Base-by-base conservation (phyloP, 64 coral and sea anemone genomes). In the Catalaphyllia jardinei region DNA sequence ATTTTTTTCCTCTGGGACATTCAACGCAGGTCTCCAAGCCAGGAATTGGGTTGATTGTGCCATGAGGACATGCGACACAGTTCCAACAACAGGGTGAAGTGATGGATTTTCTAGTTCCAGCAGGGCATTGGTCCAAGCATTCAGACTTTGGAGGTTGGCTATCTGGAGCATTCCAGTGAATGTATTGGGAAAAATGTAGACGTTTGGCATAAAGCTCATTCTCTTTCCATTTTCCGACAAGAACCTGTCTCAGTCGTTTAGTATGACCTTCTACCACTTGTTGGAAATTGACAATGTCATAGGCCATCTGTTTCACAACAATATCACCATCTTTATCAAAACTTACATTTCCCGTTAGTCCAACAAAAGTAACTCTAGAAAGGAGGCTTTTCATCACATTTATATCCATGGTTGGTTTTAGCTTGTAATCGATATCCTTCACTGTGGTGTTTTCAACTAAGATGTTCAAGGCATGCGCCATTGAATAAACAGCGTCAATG, bases 31-130 rank as follows among this genome's bases (percentile, higher is more conserved):
- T 92, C 76, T 30, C 79, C 0, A 82, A 89, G 4, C 87, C 87
- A 72, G 20, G 30, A 62, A 4, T 22, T 12, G 52, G 62, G 19
- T 78, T 92, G 38, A 95, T 38, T 28, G 72, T 8, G 29, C 78
- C 81, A 33, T 73, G 28, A 2, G 83, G 52, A 52, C 94, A 95
- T 4, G 10, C 14, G 18, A 74, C 76, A 71, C 94, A 95, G 29
- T 95, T 33, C 94, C 94, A 95, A 35, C 94, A 95, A 25, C 94
- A 95, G 4, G 52, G 62, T 17, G 52, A n/a, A 0, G 89, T 80
- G 27, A 29, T 42, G 7, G 82, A 80, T 55, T 86, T 75, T 60
- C 81, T 84, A 17, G 77, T 77, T 42, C 94, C 94, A 11, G 89
- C 76, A 18, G 51, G 28, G 22, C 94, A 95, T 10, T 14, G 10